Conservation (phyloP, 2,797 vertebrate species). For the Lepus oiostolus region DNA sequence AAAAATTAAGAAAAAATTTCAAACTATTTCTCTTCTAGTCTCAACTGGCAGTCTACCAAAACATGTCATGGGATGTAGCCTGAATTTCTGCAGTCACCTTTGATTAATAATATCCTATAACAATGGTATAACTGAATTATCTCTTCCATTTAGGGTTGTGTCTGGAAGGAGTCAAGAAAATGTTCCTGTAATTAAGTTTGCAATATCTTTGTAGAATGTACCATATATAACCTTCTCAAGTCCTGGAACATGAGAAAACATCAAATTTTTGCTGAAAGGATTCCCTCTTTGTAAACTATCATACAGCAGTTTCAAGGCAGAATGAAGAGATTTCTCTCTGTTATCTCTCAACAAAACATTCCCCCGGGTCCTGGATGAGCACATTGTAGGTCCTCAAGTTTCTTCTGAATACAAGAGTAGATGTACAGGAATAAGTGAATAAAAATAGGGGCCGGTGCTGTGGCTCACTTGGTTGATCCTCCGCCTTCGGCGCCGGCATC, state of each 20-base stretch:
- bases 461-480: no score
- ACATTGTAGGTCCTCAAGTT: not conserved
- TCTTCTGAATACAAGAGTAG: constrained; percentile 8
- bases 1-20: no score
- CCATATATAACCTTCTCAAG: not conserved
- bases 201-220: not conserved
- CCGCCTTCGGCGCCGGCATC: no score
- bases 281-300: not conserved
- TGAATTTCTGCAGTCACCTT: not conserved
- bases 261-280: not conserved
- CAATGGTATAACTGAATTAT: not conserved
- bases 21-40: constrained; percentile 12
- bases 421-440: constrained; percentile 14
- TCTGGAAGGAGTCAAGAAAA: not conserved
- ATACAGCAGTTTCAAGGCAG: not conserved
- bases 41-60: not conserved
- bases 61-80: no score
- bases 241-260: not conserved
- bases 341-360: not conserved
- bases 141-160: not conserved
- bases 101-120: not conserved
- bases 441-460: no score
- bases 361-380: not conserved
- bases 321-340: not conserved
- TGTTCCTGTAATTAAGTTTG: not conserved